Base-by-base conservation (phyloP, 2,797 vertebrate species). In the Danio choprae region DNA sequence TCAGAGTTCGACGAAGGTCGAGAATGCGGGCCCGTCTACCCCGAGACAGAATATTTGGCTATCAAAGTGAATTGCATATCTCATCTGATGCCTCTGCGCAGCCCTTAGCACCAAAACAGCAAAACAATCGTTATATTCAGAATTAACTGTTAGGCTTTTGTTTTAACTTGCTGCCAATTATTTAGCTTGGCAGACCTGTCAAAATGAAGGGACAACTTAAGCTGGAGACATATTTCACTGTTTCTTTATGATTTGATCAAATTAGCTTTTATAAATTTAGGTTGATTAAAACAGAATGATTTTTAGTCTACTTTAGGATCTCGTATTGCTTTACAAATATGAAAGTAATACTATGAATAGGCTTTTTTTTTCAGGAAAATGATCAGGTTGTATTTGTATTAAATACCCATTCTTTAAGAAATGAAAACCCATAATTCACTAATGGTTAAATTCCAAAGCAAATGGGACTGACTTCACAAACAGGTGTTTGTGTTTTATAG, bases 1-100 rank as follows among this genome's bases (percentile, higher is more conserved):
- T 81, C 71, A 63, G 48, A 72, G 64, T 62, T 38, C 73, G 67
- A 84, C 44, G 48, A 67, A 79, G 73, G 79, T 69, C 22, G 85
- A 80, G 70, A 51, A 59, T 81, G 22, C 73, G 29, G 58, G 59
- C 7, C 7, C 36, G 13, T 56, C 56, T 46, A 74, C 56, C 5
- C 43, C 11, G 29, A 38, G 43, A 60, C 22, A 40, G 3, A 58
- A 59, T 36, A 59, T 73, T 73, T 73, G 70, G 40, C 55, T 22
- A 29, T 73, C 40, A 44, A 44, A 7, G 40, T 10, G 69, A 51
- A 20, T 16, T 71, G 12, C 38, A 44, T 2, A 15, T n/a, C 59
- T 41, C 38, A 41, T 15, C 7, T 15, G 1, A 62, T 56, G 51
- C 11, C n/a, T 40, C n/a, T 69, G 46, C 22, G 46, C 29, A 38